phyloP scores from a whole-genome alignment of 2,797 vertebrate genomes.

The Avahi laniger region DNA sequence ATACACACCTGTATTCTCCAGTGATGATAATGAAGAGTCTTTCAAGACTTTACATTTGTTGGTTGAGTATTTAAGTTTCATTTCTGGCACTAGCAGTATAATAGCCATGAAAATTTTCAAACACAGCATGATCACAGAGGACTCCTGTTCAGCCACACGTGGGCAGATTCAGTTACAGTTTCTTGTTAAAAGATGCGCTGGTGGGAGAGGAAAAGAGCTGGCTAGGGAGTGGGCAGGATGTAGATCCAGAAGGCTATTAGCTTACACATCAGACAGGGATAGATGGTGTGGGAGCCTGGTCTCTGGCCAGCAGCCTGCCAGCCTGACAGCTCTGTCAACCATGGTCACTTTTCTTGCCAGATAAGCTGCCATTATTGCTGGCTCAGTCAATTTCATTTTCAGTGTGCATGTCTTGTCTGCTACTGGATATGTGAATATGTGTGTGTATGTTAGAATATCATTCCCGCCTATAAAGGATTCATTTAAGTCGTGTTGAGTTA shows the following conservation, averaged over 20 bases:
- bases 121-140: constrained; percentile 77
- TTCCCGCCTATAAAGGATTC: not conserved
- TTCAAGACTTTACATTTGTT: constrained; percentile 53
- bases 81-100: constrained; percentile 78
- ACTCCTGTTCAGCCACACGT: constrained; percentile 69
- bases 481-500: constrained; percentile 25
- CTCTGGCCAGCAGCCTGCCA: constrained; percentile 71
- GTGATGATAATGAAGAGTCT: constrained; percentile 5
- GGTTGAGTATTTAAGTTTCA: constrained; percentile 75
- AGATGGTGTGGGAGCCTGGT: constrained; percentile 66
- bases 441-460: not conserved
- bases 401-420: constrained; percentile 16
- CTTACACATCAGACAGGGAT: constrained; percentile 78
- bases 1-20: not conserved
- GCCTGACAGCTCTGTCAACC: constrained; percentile 80
- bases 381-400: constrained; percentile 61
- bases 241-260: constrained; percentile 80
- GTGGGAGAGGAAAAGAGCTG: constrained; percentile 63
- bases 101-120: constrained; percentile 84
- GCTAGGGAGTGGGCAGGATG: constrained; percentile 77
- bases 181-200: constrained; percentile 82
- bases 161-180: constrained; percentile 82
- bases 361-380: constrained; percentile 57
- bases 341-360: constrained; percentile 58
- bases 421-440: not conserved